phyloP scores from a whole-genome alignment of 2,888 invertebrate species.

The Copidosoma aretas region DNA sequence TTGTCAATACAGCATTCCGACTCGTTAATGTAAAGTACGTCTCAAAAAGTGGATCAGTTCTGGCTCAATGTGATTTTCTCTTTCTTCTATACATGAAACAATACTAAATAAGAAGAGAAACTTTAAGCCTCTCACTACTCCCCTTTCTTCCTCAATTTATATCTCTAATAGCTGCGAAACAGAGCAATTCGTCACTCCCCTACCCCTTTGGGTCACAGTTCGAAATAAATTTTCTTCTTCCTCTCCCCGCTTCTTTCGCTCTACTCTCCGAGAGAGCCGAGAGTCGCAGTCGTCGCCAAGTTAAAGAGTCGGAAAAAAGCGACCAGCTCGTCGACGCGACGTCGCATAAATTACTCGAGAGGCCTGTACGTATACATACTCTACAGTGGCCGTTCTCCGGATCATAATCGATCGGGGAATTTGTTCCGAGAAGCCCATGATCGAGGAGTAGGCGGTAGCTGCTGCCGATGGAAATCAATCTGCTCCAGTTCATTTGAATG shows the following conservation, averaged over 20 bases:
- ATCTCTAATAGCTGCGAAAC: constrained; percentile 35
- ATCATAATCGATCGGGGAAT: constrained; percentile 31
- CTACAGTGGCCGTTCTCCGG: constrained; percentile 6
- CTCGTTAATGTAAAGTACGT: no score
- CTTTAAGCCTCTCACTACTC: constrained; percentile 24
- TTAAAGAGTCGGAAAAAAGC: background rate
- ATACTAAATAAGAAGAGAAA: constrained; percentile 1
- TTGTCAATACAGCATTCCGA: no score
- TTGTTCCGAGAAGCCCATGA: constrained; percentile 23
- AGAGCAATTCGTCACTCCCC: constrained; percentile 35
- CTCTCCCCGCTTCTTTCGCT: background rate
- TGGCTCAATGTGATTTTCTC: constrained; percentile 21
- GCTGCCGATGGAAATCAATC: background rate
- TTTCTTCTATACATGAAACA: background rate
- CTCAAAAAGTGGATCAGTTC: no score
- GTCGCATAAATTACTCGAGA: constrained; percentile 31
- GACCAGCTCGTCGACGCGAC: background rate
- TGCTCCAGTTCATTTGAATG: no score
- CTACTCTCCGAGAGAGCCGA: constrained; percentile 2
- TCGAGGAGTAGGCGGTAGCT: background rate
- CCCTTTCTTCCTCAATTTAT: constrained; percentile 23
- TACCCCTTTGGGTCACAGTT: constrained; percentile 23
- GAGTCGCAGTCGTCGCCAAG: background rate
- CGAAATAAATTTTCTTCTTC: constrained; percentile 24
- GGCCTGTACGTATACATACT: no score